Evolutionary conservation across 2,888 invertebrate species (phyloP).

Genomic region (Clepsis dumicolana): DNA sequence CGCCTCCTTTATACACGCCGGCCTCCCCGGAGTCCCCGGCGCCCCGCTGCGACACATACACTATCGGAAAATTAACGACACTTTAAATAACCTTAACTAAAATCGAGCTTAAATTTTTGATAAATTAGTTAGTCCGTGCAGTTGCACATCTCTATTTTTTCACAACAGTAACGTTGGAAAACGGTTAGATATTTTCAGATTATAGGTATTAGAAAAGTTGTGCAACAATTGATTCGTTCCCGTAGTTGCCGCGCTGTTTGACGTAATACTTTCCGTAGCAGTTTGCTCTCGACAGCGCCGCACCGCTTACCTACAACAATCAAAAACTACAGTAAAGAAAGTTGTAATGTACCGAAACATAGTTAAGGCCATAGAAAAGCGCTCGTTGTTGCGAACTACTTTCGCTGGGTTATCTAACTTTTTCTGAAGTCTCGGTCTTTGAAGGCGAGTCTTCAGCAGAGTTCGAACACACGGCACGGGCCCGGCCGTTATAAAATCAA

Average conservation of each 20-base stretch:
- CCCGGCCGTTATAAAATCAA: slow-evolving; percentile 69
- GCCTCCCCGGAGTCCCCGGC: slow-evolving; percentile 24
- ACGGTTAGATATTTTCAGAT: neutral
- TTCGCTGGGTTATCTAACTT: slow-evolving; percentile 70
- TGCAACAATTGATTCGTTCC: slow-evolving; percentile 15
- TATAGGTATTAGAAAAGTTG: slow-evolving; percentile 9
- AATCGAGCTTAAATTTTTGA: neutral
- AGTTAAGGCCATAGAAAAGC: slow-evolving; percentile 55
- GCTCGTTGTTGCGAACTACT: slow-evolving; percentile 64
- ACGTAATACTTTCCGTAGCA: slow-evolving; percentile 38
- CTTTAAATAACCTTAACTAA: neutral
- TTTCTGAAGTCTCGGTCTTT: slow-evolving; percentile 55
- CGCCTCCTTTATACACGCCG: slow-evolving; percentile 50
- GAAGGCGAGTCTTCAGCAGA: slow-evolving; percentile 61
- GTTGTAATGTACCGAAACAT: slow-evolving; percentile 58
- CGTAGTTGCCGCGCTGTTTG: slow-evolving; percentile 24
- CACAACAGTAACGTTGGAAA: neutral
- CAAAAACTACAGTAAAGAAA: slow-evolving; percentile 56
- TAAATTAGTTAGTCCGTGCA: neutral
- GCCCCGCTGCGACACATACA: slow-evolving; percentile 1
- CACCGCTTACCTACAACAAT: slow-evolving; percentile 51
- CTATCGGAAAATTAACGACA: slow-evolving; percentile 17
- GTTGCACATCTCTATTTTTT: neutral
- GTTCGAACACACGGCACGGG: slow-evolving; percentile 54
- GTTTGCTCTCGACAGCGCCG: slow-evolving; percentile 42